Evolutionary conservation across 2,888 invertebrate species (phyloP), one percentile per base, ranked within the genome.

Genomic region (Sarcophaga caerulescens): DNA sequence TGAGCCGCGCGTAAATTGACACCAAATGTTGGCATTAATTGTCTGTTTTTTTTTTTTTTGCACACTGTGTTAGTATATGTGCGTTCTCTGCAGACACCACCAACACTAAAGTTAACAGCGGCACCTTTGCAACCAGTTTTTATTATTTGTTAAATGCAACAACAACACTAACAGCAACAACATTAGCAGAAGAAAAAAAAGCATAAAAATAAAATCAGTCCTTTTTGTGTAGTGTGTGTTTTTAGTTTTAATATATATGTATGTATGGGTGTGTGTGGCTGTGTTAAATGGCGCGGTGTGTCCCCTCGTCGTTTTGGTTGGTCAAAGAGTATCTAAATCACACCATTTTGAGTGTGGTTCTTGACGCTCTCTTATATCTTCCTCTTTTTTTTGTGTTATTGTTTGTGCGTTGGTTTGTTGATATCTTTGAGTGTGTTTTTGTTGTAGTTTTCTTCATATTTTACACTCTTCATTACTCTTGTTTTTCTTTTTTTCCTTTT

Each of bases 341-440:
- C 89, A 88, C 89, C 88, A 88, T 89, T 88, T 88, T 89, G 87
- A 85, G 87, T 85, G 87, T 82, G 85, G 87, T 82, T 76, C 84
- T 85, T 82, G 74, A 81, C 80, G 80, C 85, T 87, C 83, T 77
- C 83, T 52, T 52, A 52, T 52, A 80, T 81, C 80, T 80, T 81
- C 52, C 78, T 83, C 76, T 12, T 45, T 47, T 45, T 47, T 81
- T 76, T 66, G 73, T 79, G 19, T 70, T 71, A 66, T 75, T 65
- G 62, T 81, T 77, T 63, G 80, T 74, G 45, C 23, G 47, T 62
- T 57, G 70, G 57, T 60, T 65, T 85, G 74, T 76, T 71, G 75
- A 80, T 68, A 84, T 35, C 35, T 35, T 35, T 86, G 52, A 52
- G 52, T 84, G 57, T 78, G 73, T 62, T 84, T 35, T 87, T 63